Percentiles rank a stretch among this genome's conserved stretches.
Conservation (phyloP, 2,888 invertebrate species). For the Peribatodes rhomboidaria region DNA sequence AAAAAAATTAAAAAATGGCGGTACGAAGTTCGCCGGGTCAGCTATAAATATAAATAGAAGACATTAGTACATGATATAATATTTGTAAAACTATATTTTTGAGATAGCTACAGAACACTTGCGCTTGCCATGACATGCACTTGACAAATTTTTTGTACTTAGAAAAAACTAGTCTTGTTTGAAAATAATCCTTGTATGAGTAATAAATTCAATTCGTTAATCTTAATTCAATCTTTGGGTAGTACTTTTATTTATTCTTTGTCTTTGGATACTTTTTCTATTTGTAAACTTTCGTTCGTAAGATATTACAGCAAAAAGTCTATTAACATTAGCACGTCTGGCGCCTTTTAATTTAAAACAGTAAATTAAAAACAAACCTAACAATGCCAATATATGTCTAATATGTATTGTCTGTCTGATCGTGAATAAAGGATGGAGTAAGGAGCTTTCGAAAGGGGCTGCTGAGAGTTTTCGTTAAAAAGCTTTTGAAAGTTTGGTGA, state of each 20-base stretch:
- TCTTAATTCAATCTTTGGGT: neutral
- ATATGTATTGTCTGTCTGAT: slow-evolving; percentile 71
- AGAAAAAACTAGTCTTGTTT: neutral
- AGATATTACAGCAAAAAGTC: slow-evolving; percentile 38
- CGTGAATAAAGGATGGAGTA: slow-evolving; percentile 48
- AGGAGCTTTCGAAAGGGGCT: neutral
- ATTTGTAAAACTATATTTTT: too few relatives aligned
- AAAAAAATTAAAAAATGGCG: too few relatives aligned
- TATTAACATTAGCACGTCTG: slow-evolving; percentile 46
- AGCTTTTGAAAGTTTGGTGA: too few relatives aligned
- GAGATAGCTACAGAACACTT: neutral
- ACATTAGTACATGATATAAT: too few relatives aligned
- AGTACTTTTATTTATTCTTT: neutral
- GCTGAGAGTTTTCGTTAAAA: too few relatives aligned
- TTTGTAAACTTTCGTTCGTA: neutral
- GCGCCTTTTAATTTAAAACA: slow-evolving; percentile 56
- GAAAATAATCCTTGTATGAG: neutral
- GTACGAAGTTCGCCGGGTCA: too few relatives aligned
- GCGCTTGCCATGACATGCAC: neutral
- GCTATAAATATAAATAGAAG: too few relatives aligned
- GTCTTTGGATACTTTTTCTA: neutral
- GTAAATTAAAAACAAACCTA: slow-evolving; percentile 73
- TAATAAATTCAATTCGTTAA: neutral
- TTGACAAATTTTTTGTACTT: neutral
- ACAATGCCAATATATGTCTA: slow-evolving; percentile 77